phyloP scores from a whole-genome alignment of 2,888 invertebrate genomes.

The Polyommatus icarus region DNA sequence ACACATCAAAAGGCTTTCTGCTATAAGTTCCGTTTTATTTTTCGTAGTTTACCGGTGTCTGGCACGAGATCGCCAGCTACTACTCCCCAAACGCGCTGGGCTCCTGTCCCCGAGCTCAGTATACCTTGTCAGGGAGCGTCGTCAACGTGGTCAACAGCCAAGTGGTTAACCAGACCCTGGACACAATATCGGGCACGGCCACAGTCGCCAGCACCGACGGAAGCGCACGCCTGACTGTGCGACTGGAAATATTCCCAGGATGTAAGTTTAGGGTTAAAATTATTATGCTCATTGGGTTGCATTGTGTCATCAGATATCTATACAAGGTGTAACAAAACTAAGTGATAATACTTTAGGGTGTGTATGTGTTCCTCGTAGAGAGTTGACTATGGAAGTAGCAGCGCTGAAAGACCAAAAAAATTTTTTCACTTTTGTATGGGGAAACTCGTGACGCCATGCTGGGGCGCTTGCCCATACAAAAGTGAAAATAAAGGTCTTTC shows the following conservation, averaged over 20 bases:
- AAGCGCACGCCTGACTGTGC: conserved; percentile 57
- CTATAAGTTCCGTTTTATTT: background rate
- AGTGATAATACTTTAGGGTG: too few species aligned
- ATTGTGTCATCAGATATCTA: too few species aligned
- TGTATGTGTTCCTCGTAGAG: too few species aligned
- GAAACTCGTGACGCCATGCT: too few species aligned
- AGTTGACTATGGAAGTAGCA: too few species aligned
- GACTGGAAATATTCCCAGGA: conserved; percentile 51
- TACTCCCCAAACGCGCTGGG: conserved; percentile 53
- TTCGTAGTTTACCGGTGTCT: conserved; percentile 61
- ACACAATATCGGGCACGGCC: conserved; percentile 58
- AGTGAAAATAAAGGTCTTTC: too few species aligned
- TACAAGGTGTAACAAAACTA: too few species aligned
- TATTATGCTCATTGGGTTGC: too few species aligned
- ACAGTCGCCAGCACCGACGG: conserved; percentile 50
- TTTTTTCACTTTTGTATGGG: too few species aligned
- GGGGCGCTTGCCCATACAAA: too few species aligned
- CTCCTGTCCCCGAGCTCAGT: conserved; percentile 57
- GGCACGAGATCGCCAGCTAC: conserved; percentile 64
- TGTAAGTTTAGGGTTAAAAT: conserved; percentile 43
- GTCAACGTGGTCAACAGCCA: conserved; percentile 62
- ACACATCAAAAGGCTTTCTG: too few species aligned
- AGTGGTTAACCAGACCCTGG: conserved; percentile 54
- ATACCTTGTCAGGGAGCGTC: conserved; percentile 46
- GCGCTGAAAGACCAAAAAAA: too few species aligned